Conservation (phyloP, 2,113 vertebrate genomes). For the Capreolus pygargus region DNA sequence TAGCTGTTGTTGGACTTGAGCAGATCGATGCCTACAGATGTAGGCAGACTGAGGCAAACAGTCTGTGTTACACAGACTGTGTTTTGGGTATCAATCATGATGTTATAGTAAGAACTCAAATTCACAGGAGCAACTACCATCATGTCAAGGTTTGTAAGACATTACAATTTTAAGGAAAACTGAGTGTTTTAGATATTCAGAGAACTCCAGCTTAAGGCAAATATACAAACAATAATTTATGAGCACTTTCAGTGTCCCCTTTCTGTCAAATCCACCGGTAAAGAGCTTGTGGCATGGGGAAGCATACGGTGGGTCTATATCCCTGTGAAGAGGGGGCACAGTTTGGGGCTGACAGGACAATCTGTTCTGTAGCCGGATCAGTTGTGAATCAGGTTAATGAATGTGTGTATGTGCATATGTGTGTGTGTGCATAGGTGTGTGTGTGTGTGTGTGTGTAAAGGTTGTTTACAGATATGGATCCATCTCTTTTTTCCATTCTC, state of each 20-base stretch:
- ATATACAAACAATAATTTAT: not conserved
- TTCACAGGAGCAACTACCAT: not conserved
- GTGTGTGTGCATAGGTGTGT: not conserved
- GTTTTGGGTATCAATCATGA: not conserved
- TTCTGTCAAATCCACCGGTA: not conserved
- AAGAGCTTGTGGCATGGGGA: not conserved
- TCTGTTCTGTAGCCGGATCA: not conserved
- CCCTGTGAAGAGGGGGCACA: not conserved
- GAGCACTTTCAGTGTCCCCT: not conserved
- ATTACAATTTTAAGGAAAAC: not conserved
- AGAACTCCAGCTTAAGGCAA: conserved; percentile 5
- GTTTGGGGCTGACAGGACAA: not conserved
- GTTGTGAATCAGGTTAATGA: not conserved
- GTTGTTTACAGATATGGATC: conserved; percentile 41
- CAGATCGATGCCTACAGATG: not conserved
- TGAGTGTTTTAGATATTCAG: not conserved
- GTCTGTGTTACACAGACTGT: not conserved
- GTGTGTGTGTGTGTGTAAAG: not conserved
- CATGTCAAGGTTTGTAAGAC: not conserved
- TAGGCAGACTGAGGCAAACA: too few species aligned
- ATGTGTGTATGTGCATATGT: not conserved
- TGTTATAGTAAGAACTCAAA: not conserved
- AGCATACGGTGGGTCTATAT: not conserved
- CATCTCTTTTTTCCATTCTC: conserved; percentile 29
- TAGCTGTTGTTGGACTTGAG: not conserved